Evolutionary conservation across 30 jellyfish, hydroid and myxozoan genomes (phyloP).

Genomic region (Catostylus mosaicus): DNA sequence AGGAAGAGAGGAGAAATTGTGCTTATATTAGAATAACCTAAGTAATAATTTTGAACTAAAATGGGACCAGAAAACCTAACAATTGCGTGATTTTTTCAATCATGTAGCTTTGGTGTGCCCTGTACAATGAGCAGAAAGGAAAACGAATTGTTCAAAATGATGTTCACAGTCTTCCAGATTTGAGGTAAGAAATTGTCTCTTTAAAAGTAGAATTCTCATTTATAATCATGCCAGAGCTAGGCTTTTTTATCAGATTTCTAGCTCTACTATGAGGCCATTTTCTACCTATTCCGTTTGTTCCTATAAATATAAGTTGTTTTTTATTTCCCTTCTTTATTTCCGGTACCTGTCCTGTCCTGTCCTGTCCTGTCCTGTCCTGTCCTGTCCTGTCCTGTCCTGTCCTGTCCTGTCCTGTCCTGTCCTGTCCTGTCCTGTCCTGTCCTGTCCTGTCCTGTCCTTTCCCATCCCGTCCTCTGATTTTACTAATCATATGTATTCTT

Average conservation of each 20-base stretch:
- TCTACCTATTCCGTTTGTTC: too few species aligned
- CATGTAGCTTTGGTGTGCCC: conserved; percentile 49
- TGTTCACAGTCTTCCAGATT: conserved; percentile 44
- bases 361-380: conserved; percentile 10
- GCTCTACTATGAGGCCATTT: too few species aligned
- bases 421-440: conserved; percentile 9
- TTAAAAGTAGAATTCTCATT: too few species aligned
- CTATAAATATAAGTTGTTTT: too few species aligned
- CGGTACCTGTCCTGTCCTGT: neutral
- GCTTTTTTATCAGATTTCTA: too few species aligned
- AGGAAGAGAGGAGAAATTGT: too few species aligned
- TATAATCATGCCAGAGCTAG: too few species aligned
- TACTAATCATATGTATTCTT: neutral
- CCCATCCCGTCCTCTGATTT: neutral
- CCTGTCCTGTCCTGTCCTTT: conserved; percentile 6
- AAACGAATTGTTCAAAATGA: conserved; percentile 11
- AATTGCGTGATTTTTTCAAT: neutral
- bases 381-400: conserved; percentile 1
- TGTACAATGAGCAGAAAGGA: conserved; percentile 48
- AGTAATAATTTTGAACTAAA: too few species aligned
- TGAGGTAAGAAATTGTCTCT: conserved; percentile 17
- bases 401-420: conserved; percentile 10
- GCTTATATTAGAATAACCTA: too few species aligned
- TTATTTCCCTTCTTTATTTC: neutral
- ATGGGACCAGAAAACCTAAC: too few species aligned